A percentile compares a stretch with the other conserved stretches of the same genome.
phyloP scores from a whole-genome alignment of 2,113 vertebrate species.

The Leptocoma aspasia region DNA sequence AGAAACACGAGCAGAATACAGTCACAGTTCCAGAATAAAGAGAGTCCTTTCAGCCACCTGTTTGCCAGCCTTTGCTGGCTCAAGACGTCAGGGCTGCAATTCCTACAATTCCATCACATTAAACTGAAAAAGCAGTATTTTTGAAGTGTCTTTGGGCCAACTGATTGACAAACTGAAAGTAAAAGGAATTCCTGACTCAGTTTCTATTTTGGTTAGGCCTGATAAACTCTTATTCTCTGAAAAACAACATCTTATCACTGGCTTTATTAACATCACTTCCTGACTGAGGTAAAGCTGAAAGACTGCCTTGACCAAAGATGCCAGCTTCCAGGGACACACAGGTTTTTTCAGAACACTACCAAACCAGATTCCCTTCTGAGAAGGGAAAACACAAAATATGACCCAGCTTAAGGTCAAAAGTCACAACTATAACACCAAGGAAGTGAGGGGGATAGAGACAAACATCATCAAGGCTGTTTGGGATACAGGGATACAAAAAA shows the following conservation, averaged over 20 bases:
- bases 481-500: background rate
- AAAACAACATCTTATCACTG: background rate
- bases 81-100: background rate
- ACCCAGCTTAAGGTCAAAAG: background rate
- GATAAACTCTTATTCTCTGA: background rate
- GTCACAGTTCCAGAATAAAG: background rate
- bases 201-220: background rate
- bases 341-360: background rate
- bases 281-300: background rate
- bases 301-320: background rate
- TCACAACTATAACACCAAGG: background rate
- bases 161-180: background rate
- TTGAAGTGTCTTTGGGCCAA: background rate
- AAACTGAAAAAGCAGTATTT: rapidly evolving
- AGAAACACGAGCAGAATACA: background rate
- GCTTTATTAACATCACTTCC: background rate
- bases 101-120: background rate
- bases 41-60: background rate
- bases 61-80: background rate
- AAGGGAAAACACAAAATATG: background rate
- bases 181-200: background rate
- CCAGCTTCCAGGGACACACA: background rate
- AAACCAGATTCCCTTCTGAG: background rate
- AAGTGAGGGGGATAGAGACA: background rate
- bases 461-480: background rate